Conservation (phyloP, 2,888 invertebrate species). For the Spatulosminthurus flaviceps region DNA sequence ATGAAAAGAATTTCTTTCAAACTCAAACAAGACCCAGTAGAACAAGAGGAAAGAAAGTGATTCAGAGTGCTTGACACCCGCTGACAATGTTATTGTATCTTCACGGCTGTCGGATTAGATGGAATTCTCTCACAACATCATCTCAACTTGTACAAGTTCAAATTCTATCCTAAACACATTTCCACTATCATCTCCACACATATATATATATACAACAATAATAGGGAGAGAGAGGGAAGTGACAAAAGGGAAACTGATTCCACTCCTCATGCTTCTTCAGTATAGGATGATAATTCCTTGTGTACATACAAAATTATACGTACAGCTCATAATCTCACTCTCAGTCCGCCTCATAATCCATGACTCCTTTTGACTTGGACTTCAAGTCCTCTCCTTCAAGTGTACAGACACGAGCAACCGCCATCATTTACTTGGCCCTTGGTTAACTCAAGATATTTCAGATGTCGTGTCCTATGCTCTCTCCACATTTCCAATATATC, state of each 20-base stretch:
- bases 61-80: constrained; percentile 47
- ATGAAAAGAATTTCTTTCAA: constrained; percentile 44
- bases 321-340: not conserved
- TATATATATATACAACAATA: no score
- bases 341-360: not conserved
- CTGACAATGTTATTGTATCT: constrained; percentile 54
- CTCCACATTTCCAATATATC: not conserved
- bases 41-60: constrained; percentile 36
- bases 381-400: not conserved
- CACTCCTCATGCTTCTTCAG: no score
- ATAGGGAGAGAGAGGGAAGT: no score
- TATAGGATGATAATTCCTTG: no score
- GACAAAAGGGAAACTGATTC: no score
- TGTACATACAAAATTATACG: not conserved
- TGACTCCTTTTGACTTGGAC: not conserved
- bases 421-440: not conserved
- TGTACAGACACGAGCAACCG: not conserved
- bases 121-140: constrained; percentile 47
- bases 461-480: no score
- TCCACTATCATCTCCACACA: no score
- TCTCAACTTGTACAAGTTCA: constrained; percentile 23
- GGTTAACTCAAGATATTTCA: not conserved
- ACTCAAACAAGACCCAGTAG: constrained; percentile 36
- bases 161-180: no score
- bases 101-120: constrained; percentile 53